Evolutionary conservation across 2,797 vertebrate genomes (phyloP).

Genomic region (Prunella strophiata): DNA sequence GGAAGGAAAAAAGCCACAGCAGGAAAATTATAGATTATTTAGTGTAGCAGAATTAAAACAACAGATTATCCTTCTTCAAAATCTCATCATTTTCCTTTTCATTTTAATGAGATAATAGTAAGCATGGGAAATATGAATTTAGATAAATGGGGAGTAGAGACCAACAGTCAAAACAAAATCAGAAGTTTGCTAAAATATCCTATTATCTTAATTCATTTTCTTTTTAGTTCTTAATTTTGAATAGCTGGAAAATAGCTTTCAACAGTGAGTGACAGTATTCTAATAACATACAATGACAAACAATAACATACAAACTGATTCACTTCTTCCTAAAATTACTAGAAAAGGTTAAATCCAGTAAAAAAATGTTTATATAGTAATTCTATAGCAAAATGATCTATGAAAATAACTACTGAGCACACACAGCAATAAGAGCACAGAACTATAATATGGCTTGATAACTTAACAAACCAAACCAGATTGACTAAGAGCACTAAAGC

Average conservation of each 20-base stretch:
- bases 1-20: neutral
- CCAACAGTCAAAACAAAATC: neutral
- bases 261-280: neutral
- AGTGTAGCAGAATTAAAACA: neutral
- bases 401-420: neutral
- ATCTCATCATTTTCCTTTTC: neutral
- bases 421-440: neutral
- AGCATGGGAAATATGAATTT: neutral
- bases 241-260: neutral
- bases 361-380: neutral
- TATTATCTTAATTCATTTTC: neutral
- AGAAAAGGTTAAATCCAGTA: neutral
- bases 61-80: neutral
- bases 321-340: neutral
- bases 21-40: neutral
- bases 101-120: neutral
- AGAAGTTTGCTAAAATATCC: neutral
- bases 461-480: neutral
- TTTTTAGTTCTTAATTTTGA: neutral
- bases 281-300: neutral
- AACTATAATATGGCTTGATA: neutral
- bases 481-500: neutral
- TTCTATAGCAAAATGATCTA: neutral
- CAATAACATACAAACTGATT: neutral
- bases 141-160: neutral